A percentile compares a stretch with the other conserved stretches of the same genome.
Conservation (phyloP, 2,888 invertebrate species). For the Cataglyphis livida region DNA sequence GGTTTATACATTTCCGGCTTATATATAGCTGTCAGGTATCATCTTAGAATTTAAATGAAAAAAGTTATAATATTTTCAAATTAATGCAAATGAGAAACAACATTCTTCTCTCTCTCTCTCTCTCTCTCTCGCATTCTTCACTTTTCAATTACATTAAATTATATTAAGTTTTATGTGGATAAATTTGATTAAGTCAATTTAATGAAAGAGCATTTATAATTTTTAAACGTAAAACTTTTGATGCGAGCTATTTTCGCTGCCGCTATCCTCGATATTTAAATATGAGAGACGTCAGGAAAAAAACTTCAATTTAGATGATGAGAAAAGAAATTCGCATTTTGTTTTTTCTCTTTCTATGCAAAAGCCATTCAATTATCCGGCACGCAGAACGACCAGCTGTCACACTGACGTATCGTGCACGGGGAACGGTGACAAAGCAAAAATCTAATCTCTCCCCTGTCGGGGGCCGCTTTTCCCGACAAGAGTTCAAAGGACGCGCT, state of each 20-base stretch:
- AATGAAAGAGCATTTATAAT: neutral
- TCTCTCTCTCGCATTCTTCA: too few relatives aligned
- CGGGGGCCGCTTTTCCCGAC: conserved; percentile 36
- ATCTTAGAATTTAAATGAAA: conserved; percentile 1
- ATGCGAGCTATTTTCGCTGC: neutral
- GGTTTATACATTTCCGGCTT: conserved; percentile 23
- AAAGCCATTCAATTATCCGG: conserved; percentile 24
- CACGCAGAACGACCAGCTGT: conserved; percentile 31
- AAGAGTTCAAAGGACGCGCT: conserved; percentile 53
- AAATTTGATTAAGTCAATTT: neutral
- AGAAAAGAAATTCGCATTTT: neutral
- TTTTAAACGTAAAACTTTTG: neutral
- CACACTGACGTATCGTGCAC: conserved; percentile 28
- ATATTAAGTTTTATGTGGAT: neutral
- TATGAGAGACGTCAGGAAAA: neutral
- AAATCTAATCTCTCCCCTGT: conserved; percentile 57
- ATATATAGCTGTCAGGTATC: neutral
- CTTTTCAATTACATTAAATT: neutral
- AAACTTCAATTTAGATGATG: neutral
- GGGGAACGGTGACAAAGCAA: conserved; percentile 50
- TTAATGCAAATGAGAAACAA: neutral
- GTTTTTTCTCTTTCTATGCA: neutral
- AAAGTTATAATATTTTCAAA: conserved; percentile 15
- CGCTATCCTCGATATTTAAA: neutral
- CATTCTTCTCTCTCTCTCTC: neutral